These are phyloP conservation scores for Struthio camelus DNA, from an alignment of 2,113 vertebrate species.

Conservation along the genomic window DNA sequence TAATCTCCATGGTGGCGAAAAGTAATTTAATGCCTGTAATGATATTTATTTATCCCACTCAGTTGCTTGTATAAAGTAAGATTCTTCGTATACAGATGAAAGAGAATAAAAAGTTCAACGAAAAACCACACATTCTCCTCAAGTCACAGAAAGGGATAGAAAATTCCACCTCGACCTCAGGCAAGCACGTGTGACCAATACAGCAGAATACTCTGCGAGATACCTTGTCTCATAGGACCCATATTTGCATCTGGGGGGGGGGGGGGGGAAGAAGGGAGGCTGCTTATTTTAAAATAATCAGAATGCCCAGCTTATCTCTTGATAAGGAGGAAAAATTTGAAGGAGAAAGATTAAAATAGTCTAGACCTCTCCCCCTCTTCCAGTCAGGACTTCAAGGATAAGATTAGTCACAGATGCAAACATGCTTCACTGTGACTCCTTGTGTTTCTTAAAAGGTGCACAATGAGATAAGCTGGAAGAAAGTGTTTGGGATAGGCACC, in stretches of 20 bases:
- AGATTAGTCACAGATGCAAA: not conserved
- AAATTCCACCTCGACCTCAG: not conserved
- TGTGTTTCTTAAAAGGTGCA: not conserved
- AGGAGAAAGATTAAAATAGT: not conserved
- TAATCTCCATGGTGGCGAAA: not conserved
- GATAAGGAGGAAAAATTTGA: not conserved
- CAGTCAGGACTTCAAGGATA: not conserved
- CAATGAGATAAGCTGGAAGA: not conserved
- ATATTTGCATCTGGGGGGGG: not conserved
- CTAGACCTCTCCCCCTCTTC: not conserved
- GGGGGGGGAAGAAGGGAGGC: too few relatives aligned
- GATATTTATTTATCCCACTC: not conserved
- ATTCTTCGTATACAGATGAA: not conserved
- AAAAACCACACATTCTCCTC: not conserved
- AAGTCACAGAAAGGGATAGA: not conserved
- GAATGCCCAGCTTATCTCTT: too few relatives aligned
- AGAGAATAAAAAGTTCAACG: not conserved
- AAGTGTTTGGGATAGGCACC: not conserved
- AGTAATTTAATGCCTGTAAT: not conserved
- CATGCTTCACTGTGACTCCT: not conserved
- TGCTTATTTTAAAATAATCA: too few relatives aligned
- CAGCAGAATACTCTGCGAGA: not conserved
- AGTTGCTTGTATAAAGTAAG: not conserved
- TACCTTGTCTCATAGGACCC: not conserved
- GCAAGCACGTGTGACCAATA: not conserved